Percentiles rank a stretch among this genome's conserved stretches.
These are phyloP conservation scores for Parapsyche elsis DNA, from an alignment of 1,140 invertebrate species.

Conservation along the genomic window DNA sequence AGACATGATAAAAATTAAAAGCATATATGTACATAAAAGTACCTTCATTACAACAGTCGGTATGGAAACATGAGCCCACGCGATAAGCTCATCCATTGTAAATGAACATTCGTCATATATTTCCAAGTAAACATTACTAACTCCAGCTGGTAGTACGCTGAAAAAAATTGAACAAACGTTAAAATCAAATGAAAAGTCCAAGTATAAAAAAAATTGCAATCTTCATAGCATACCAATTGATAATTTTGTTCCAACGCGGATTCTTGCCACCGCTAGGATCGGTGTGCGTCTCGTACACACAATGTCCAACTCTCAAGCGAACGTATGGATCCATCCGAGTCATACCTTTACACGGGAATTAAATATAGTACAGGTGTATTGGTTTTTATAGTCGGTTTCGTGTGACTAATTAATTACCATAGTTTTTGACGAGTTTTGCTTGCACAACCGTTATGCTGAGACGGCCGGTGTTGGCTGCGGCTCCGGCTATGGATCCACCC, in stretches of 20 bases:
- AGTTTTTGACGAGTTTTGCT: constrained; percentile 95
- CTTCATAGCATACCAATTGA: constrained; percentile 79
- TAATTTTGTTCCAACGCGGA: constrained; percentile 94
- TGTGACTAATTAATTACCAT: constrained; percentile 71
- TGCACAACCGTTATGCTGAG: constrained; percentile 86
- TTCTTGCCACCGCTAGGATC: constrained; percentile 95
- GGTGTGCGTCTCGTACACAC: constrained; percentile 95
- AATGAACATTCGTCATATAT: constrained; percentile 98
- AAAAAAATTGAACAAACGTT: constrained; percentile 57
- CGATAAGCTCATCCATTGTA: constrained; percentile 94
- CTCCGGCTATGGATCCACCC: constrained; percentile 67
- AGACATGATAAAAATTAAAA: too few species aligned
- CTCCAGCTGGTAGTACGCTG: constrained; percentile 87
- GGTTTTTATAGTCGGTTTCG: not conserved
- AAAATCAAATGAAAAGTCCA: not conserved
- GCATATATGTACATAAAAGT: too few species aligned
- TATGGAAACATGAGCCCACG: constrained; percentile 89
- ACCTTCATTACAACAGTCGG: constrained; percentile 80
- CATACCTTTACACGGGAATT: constrained; percentile 64
- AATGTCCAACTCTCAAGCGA: constrained; percentile 90
- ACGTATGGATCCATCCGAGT: constrained; percentile 97
- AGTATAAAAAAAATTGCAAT: not conserved
- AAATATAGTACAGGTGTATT: not conserved
- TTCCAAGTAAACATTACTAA: constrained; percentile 90
- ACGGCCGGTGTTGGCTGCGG: constrained; percentile 74